Conservation (phyloP, 2,888 invertebrate species). For the Priocnemis perturbator region DNA sequence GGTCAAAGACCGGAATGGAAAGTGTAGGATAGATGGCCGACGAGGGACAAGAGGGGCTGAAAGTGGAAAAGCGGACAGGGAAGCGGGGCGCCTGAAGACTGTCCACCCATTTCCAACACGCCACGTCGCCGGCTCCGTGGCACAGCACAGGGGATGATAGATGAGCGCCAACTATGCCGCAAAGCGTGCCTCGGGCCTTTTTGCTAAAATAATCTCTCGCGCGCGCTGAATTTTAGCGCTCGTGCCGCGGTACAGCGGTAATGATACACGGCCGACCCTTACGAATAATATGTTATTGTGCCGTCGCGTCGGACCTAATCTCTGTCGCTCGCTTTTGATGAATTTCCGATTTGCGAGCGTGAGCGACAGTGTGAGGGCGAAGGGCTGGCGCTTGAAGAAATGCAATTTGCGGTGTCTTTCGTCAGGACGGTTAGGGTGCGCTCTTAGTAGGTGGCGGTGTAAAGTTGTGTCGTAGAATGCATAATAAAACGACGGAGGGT, state of each 20-base stretch:
- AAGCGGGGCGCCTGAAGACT: constrained; percentile 14
- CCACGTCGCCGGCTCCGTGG: constrained; percentile 15
- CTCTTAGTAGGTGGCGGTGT: too few species aligned
- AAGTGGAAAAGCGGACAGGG: too few species aligned
- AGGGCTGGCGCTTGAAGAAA: too few species aligned
- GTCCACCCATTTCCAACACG: constrained; percentile 28
- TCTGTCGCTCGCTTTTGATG: constrained; percentile 5
- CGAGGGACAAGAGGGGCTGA: too few species aligned
- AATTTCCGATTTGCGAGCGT: constrained; percentile 32
- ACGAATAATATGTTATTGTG: constrained; percentile 57
- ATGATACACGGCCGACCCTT: constrained; percentile 50
- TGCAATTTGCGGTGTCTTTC: too few species aligned
- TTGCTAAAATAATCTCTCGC: constrained; percentile 65
- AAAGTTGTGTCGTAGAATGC: too few species aligned
- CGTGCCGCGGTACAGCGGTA: constrained; percentile 48
- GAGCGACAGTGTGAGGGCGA: constrained; percentile 11
- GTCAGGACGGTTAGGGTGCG: too few species aligned
- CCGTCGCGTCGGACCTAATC: not conserved
- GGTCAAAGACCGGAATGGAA: constrained; percentile 15
- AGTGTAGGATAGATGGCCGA: constrained; percentile 9
- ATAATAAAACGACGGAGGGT: too few species aligned
- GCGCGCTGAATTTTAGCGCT: constrained; percentile 58
- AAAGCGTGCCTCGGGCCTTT: constrained; percentile 53
- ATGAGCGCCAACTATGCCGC: constrained; percentile 56
- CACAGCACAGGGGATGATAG: constrained; percentile 51